Evolutionary conservation across 2,113 vertebrate species (phyloP), one percentile per base, ranked within the genome.

Genomic region (Saccopteryx bilineata): DNA sequence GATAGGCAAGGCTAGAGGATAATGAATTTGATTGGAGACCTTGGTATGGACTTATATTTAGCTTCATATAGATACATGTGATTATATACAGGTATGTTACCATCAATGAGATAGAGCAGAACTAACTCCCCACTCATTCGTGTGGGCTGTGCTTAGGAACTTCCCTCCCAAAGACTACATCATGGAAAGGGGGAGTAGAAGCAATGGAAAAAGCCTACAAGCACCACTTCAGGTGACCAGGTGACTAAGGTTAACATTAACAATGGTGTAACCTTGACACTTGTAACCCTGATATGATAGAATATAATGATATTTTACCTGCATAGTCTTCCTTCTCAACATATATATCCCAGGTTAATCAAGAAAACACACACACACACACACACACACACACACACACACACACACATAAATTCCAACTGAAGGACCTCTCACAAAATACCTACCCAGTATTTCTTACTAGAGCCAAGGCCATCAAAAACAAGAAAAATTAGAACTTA

Each of bases 81-180:
- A 50, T 28, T 69, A 46, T 24, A 33, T 58, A 15, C 48, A 63
- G 39, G 39, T 39, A 39, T 13, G 68, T 48, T 58, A 8, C 5
- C 24, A 5, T 52, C 9, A 31, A 71, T 0, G 28, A 31, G 56
- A 21, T 83, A 9, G 7, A 39, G 2, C 7, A 5, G 24, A 60
- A 48, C 2, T 31, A 60, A 48, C 2, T 52, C 28, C 5, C 6
- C 14, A 8, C 1, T 72, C 1, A 7, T 78, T 60, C 10, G 18
- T 8, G 18, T n/a, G 0, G 0, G 4, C 76, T 58, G 4, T 50
- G 6, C 10, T 5, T 54, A n/a, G 3, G 33, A 18, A 50, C 31
- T 66, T 87, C 5, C 24, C n/a, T 66, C 7, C 2, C 1, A 2
- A 46, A 56, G 24, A 4, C 18, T 26, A 17, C 10, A 65, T 11